These are phyloP conservation scores for Meteorus cinctellus DNA, from an alignment of 2,888 invertebrate species.

Conservation along the genomic window DNA sequence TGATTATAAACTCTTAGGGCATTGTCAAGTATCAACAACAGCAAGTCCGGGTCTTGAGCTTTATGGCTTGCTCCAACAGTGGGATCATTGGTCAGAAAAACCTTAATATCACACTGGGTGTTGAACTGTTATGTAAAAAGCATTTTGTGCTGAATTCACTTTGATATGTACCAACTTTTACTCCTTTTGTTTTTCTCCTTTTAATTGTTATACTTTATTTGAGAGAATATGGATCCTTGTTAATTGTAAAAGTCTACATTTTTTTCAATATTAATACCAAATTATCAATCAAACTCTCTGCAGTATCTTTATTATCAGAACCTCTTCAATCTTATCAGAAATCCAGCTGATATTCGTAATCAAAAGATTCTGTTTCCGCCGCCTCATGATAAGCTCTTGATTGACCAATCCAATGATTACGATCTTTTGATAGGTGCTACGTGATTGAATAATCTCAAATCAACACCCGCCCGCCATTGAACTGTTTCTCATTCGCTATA, in stretches of 20 bases:
- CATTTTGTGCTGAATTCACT: background rate
- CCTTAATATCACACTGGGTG: conserved; percentile 22
- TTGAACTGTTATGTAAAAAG: background rate
- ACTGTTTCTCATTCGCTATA: too few species aligned
- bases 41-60: conserved; percentile 82
- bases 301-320: conserved; percentile 78
- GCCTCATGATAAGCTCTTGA: too few species aligned
- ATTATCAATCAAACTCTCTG: conserved; percentile 82
- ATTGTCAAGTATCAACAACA: conserved; percentile 80
- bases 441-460: too few species aligned
- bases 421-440: too few species aligned
- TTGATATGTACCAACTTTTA: background rate
- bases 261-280: background rate
- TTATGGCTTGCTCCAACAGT: conserved; percentile 79
- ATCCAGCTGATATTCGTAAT: conserved; percentile 80
- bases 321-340: conserved; percentile 76
- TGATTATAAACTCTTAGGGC: conserved; percentile 82
- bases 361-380: conserved; percentile 44
- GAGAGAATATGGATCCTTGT: background rate
- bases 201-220: background rate
- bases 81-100: conserved; percentile 79
- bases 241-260: background rate
- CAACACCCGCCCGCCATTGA: too few species aligned
- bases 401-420: too few species aligned
- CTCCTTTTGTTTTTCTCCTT: background rate